These are phyloP conservation scores for Monodelphis domestica DNA, from an alignment of 2,797 vertebrate species.

Conservation along the genomic window DNA sequence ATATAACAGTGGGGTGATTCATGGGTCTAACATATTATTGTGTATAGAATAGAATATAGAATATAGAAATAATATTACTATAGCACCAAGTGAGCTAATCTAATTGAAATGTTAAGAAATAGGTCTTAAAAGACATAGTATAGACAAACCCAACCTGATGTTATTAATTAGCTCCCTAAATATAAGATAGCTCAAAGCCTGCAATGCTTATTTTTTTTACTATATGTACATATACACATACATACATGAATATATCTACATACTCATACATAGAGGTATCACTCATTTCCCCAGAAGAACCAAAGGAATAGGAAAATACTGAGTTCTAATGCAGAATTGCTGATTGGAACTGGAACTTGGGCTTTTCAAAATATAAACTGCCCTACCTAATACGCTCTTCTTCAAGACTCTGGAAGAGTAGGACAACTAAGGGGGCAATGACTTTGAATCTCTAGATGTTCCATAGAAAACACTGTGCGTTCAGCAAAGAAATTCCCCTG, in stretches of 20 bases:
- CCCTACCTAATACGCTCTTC: not conserved
- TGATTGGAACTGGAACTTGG: not conserved
- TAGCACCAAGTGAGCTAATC: not conserved
- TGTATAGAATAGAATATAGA: too few species aligned
- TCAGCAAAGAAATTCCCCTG: not conserved
- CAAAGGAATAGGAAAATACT: not conserved
- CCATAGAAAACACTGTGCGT: not conserved
- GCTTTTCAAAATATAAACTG: not conserved
- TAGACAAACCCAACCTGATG: not conserved
- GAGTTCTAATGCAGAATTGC: not conserved
- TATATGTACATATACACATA: not conserved
- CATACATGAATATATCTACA: too few species aligned
- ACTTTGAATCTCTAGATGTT: not conserved
- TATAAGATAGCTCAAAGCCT: not conserved
- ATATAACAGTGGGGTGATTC: conserved; percentile 23
- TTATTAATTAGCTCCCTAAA: not conserved
- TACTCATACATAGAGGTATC: not conserved
- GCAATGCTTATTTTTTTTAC: not conserved
- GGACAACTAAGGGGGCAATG: not conserved
- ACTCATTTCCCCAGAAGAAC: not conserved
- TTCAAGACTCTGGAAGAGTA: not conserved
- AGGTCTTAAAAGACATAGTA: not conserved
- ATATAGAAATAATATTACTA: conserved; percentile 14
- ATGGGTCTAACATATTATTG: not conserved
- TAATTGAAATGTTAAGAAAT: conserved; percentile 19